Percentiles rank a stretch among this genome's conserved stretches.
Conservation (phyloP, 2,797 vertebrate genomes). For the Mionectes olivaceus region DNA sequence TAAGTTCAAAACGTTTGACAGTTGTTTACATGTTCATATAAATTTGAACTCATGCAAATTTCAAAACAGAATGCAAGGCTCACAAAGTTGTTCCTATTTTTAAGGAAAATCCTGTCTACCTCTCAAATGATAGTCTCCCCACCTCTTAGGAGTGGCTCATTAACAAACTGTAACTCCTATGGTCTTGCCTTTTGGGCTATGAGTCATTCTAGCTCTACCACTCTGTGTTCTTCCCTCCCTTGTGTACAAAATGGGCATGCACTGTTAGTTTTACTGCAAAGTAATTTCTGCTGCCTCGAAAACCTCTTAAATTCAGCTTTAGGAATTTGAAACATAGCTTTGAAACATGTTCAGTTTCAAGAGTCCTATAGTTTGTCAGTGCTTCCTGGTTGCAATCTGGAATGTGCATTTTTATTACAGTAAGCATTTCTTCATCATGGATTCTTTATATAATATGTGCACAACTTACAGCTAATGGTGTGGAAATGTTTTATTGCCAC, state of each 20-base stretch:
- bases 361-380: neutral
- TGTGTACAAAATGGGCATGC: neutral
- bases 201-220: neutral
- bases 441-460: conserved; percentile 37
- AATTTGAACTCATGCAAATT: conserved; percentile 12
- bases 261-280: conserved; percentile 52
- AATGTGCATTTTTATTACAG: neutral
- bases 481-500: conserved; percentile 44
- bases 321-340: conserved; percentile 33
- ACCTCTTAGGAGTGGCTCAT: neutral
- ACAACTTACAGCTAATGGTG: conserved; percentile 40
- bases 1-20: neutral
- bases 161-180: neutral
- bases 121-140: neutral
- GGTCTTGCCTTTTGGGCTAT: neutral
- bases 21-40: neutral
- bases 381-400: neutral
- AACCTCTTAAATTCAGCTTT: conserved; percentile 37
- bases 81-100: neutral
- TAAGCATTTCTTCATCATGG: neutral
- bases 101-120: neutral
- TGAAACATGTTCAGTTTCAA: neutral
- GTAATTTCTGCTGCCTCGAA: conserved; percentile 9
- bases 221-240: neutral
- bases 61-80: neutral